Base-by-base conservation (phyloP, 2,113 vertebrate species). In the Xenotilapia leptura region DNA sequence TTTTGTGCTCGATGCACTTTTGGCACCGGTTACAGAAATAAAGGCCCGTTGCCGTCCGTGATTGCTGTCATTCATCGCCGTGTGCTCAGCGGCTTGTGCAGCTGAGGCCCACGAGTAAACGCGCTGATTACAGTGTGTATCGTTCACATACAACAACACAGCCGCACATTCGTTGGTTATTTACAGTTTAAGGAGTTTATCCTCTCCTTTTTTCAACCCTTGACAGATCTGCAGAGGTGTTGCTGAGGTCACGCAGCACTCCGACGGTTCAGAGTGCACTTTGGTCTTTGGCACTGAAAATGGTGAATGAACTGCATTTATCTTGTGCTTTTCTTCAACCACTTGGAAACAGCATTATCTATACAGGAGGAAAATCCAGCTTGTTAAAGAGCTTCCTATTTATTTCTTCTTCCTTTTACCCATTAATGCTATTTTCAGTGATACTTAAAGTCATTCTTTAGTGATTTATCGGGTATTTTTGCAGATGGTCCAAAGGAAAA, bases 51-150 rank as follows among this genome's bases (percentile, higher is more conserved):
- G 83, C 73, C 85, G 56, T 84, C 40, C 45, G 84, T 90, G 93
- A 94, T 92, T 90, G 92, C 83, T 91, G 92, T 93, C 92, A 93
- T 45, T 96, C 90, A 89, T 90, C 54, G 54, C 7, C 1, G 4
- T 6, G 17, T 42, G 19, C 83, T 81, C 86, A 15, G 83, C 42
- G 15, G 82, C 65, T 79, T 28, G 77, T 86, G 82, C 84, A 89
- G 88, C 90, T 38, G 73, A 91, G n/a, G 86, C 8, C 5, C 82
- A 82, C 26, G 21, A 88, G 65, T 23, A 80, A 90, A 87, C 4
- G 15, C 42, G 31, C 83, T 80, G 86, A 93, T 92, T 91, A 90
- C 83, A 90, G 86, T 33, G 60, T 87, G 65, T n/a, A 70, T 21
- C 38, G 36, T 51, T 89, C 42, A 17, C 77, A 15, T 28, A 7